These are phyloP conservation scores for Heterotilapia buettikoferi DNA, from an alignment of 2,113 vertebrate genomes.

Conservation along the genomic window DNA sequence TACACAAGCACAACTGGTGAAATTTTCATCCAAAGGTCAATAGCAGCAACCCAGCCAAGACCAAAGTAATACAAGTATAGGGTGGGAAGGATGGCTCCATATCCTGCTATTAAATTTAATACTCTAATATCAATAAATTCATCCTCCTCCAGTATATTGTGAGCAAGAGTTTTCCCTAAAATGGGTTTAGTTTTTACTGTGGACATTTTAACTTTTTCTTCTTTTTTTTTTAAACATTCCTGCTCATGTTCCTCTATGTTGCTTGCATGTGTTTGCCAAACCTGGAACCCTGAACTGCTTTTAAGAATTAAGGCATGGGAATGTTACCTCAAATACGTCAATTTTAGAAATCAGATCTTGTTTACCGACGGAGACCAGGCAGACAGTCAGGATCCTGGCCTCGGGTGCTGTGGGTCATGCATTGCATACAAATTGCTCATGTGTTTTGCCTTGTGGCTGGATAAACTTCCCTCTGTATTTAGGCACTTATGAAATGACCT, in stretches of 20 bases:
- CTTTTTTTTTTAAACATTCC: neutral
- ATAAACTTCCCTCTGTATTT: neutral
- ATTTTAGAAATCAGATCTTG: conserved; percentile 56
- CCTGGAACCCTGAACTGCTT: conserved; percentile 10
- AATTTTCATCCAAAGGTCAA: conserved; percentile 2
- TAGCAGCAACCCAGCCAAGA: neutral
- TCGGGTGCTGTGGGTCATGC: conserved; percentile 25
- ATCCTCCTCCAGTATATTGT: neutral
- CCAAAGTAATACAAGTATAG: conserved; percentile 5
- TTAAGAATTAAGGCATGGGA: conserved; percentile 28
- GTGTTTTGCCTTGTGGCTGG: conserved; percentile 14
- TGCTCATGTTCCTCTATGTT: neutral
- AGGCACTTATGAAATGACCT: neutral
- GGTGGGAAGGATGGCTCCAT: neutral
- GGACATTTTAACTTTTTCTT: neutral
- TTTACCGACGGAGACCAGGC: conserved; percentile 40
- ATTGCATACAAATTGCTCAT: conserved; percentile 25
- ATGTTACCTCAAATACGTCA: conserved; percentile 43
- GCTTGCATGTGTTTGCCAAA: conserved; percentile 19
- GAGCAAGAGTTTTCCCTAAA: neutral
- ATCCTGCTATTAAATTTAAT: conserved; percentile 35
- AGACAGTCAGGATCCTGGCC: conserved; percentile 39
- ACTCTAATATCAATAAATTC: conserved; percentile 1
- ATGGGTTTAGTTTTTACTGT: neutral
- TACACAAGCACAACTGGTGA: neutral